phyloP scores from a whole-genome alignment of 2,888 invertebrate genomes.

The Drosophila atroscutellata region DNA sequence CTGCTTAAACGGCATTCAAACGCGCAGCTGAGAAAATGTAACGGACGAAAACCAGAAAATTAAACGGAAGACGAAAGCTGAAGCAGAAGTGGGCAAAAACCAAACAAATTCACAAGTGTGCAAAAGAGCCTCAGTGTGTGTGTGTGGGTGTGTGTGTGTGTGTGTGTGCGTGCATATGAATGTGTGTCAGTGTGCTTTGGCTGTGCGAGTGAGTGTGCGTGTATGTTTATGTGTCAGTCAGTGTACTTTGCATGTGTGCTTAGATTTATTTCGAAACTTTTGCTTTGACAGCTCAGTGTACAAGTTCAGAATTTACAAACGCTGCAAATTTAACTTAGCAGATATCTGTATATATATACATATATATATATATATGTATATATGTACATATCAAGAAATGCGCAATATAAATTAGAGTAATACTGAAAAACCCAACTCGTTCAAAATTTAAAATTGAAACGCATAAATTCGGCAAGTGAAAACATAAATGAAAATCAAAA shows the following conservation, averaged over 20 bases:
- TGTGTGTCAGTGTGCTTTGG: slow-evolving; percentile 39
- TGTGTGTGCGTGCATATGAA: slow-evolving; percentile 13
- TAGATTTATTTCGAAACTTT: slow-evolving; percentile 46
- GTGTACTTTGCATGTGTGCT: slow-evolving; percentile 32
- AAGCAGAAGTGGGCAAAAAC: slow-evolving; percentile 40
- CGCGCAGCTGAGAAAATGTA: slow-evolving; percentile 75
- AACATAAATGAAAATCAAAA: neutral
- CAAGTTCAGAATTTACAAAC: slow-evolving; percentile 8
- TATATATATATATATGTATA: neutral
- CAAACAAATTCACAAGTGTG: slow-evolving; percentile 54
- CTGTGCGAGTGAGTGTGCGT: slow-evolving; percentile 2
- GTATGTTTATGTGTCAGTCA: slow-evolving; percentile 42
- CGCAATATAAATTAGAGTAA: neutral
- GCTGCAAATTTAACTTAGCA: neutral
- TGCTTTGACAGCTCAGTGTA: slow-evolving; percentile 8
- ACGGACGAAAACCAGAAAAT: slow-evolving; percentile 58
- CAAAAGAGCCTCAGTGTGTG: slow-evolving; percentile 42
- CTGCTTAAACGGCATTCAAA: slow-evolving; percentile 73
- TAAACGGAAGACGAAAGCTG: slow-evolving; percentile 47
- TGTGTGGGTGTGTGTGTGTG: neutral
- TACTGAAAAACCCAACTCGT: neutral
- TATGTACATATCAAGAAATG: neutral
- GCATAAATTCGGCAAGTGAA: neutral
- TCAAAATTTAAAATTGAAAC: neutral
- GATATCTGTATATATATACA: neutral